Percentiles rank a stretch among this genome's conserved stretches.
Evolutionary conservation across 2,888 invertebrate species (phyloP).

Genomic region (Thereva nobilitata): DNA sequence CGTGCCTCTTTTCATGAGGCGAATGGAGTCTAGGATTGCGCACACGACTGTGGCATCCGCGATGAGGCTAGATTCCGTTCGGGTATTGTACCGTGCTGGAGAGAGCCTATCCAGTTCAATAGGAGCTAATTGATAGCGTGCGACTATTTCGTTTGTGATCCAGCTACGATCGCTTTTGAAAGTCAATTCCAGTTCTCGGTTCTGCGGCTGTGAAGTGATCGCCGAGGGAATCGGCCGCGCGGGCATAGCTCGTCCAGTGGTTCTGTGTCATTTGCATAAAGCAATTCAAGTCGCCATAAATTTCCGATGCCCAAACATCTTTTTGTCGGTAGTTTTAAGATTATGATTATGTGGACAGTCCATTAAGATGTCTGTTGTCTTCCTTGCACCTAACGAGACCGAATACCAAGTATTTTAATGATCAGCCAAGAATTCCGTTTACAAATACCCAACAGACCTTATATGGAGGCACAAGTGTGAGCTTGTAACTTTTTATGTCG

Average conservation of each 20-base stretch:
- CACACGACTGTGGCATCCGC: too few relatives aligned
- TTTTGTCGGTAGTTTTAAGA: constrained; percentile 30
- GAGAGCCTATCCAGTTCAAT: not conserved
- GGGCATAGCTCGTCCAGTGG: constrained; percentile 9
- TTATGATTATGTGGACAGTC: constrained; percentile 20
- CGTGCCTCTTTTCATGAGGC: too few relatives aligned
- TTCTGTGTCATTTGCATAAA: constrained; percentile 13
- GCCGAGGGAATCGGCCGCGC: not conserved
- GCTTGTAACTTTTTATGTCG: too few relatives aligned
- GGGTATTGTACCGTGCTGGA: too few relatives aligned
- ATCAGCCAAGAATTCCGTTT: too few relatives aligned
- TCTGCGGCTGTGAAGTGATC: not conserved
- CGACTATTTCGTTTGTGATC: constrained; percentile 17
- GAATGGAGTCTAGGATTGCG: too few relatives aligned
- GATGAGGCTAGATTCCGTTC: too few relatives aligned
- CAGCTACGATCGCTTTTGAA: constrained; percentile 7
- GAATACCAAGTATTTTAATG: too few relatives aligned
- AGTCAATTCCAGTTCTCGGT: constrained; percentile 16
- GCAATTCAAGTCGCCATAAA: constrained; percentile 28
- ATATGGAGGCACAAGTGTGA: too few relatives aligned
- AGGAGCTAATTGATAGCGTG: constrained; percentile 19
- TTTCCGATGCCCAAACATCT: constrained; percentile 27
- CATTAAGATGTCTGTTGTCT: constrained; percentile 14
- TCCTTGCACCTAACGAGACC: not conserved
- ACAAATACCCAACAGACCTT: too few relatives aligned